phyloP scores from a whole-genome alignment of 2,888 invertebrate genomes.

The Mimachlamys varia region DNA sequence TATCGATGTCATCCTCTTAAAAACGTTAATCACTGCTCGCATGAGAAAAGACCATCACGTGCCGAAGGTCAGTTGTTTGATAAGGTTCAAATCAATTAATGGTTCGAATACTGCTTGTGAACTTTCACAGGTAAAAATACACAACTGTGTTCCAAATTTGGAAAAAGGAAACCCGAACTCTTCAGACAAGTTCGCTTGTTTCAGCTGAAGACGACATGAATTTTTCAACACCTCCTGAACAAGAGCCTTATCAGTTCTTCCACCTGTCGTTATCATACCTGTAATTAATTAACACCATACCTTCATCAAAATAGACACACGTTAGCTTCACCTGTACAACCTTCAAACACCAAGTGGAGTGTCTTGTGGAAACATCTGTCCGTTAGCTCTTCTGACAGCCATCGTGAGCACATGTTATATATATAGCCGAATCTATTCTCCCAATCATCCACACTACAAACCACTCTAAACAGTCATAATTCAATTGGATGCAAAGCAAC shows the following conservation, averaged over 20 bases:
- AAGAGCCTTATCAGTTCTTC: conserved; percentile 2
- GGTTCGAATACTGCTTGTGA: background rate
- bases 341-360: background rate
- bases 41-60: background rate
- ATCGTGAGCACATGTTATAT: background rate
- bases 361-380: background rate
- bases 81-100: background rate
- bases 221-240: background rate
- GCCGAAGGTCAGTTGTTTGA: background rate
- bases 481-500: background rate
- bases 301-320: conserved; percentile 14
- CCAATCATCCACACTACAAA: background rate
- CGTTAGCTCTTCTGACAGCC: background rate
- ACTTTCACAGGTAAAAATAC: background rate
- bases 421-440: background rate
- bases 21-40: background rate
- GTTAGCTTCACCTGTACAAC: background rate
- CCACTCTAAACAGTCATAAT: background rate
- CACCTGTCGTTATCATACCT: conserved; percentile 7
- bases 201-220: background rate
- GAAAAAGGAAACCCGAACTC: background rate
- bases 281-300: conserved; percentile 20
- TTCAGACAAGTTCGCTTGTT: background rate
- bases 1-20: background rate
- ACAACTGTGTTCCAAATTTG: background rate